A percentile compares a stretch with the other conserved stretches of the same genome.
These are phyloP conservation scores for Onychomys leucogaster DNA, from an alignment of 2,797 vertebrate genomes.

Conservation along the genomic window DNA sequence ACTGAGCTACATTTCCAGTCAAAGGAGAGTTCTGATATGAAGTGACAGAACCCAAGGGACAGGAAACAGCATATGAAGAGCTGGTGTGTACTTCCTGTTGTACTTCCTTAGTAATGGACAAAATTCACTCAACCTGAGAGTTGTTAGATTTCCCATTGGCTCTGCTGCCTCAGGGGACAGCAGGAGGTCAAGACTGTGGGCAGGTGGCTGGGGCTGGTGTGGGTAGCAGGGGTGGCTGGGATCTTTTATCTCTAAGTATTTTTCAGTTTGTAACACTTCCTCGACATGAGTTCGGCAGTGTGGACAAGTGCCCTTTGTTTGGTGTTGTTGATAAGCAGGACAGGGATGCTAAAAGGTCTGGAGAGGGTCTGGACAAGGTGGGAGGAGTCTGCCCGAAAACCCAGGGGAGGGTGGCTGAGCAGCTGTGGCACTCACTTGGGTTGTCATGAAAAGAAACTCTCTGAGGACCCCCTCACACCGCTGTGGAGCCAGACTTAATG, in stretches of 20 bases:
- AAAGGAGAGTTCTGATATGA: neutral
- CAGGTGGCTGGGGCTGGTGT: neutral
- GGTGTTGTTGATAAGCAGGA: neutral
- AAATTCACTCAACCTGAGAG: neutral
- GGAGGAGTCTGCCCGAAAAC: neutral
- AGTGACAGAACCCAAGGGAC: neutral
- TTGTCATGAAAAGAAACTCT: neutral
- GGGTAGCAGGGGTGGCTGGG: neutral
- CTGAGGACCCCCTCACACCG: neutral
- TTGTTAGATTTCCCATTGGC: neutral
- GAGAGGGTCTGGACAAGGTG: neutral
- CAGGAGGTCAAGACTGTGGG: no score
- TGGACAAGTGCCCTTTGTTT: conserved; percentile 18
- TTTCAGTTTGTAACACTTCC: neutral
- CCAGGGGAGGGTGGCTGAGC: neutral
- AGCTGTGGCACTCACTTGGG: neutral
- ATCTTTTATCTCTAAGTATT: neutral
- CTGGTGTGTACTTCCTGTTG: neutral
- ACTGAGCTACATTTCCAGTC: neutral
- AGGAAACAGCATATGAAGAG: neutral
- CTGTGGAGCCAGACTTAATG: neutral
- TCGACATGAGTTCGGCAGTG: neutral
- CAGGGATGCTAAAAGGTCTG: neutral
- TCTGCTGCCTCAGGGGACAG: neutral
- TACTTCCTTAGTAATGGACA: neutral